Evolutionary conservation across 2,113 vertebrate species (phyloP), one percentile per base, ranked within the genome.

Genomic region (Peucedramus taeniatus): DNA sequence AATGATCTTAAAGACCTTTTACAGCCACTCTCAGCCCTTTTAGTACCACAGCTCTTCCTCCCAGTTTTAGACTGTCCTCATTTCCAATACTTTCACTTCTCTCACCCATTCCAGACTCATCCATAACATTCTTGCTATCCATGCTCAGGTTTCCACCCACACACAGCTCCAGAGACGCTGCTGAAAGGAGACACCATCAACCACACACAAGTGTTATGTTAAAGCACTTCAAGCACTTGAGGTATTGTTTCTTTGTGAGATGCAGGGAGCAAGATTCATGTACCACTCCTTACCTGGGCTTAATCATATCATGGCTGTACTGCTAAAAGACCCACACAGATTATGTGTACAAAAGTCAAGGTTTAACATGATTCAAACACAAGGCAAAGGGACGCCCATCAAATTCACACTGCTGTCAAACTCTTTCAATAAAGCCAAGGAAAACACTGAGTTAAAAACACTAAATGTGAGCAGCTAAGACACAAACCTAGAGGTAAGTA

Each of bases 281-380:
- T 37, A 18, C 28, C 44, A 10, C 28, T 61, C 57, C 37, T 80
- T 49, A 76, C 10, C 15, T 20, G 31, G 45, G 21, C 39, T 83
- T 39, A 16, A 54, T 40, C 39, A 23, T 0, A 33, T 8, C 20
- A 27, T 0, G 13, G 14, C 49, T 79, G 4, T 2, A 13, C 1
- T 56, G 35, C 53, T 37, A 27, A 17, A 45, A 84, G 24, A 65
- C 42, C 13, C 6, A 2, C 35, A 35, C 3, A 60, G 31, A n/a
- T 20, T 14, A 8, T 5, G 19, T 50, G 27, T 27, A 8, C 4
- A 10, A 63, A 79, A 77, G 39, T 7, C 33, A 59, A 56, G 30
- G n/a, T 68, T 63, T 49, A 44, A 31, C 1, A 1, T 0, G 17
- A 44, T 11, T 40, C 11, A 75, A 68, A 53, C 22, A 47, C 23